Conservation (phyloP, 2,113 vertebrate genomes). For the Synchiropus splendidus region DNA sequence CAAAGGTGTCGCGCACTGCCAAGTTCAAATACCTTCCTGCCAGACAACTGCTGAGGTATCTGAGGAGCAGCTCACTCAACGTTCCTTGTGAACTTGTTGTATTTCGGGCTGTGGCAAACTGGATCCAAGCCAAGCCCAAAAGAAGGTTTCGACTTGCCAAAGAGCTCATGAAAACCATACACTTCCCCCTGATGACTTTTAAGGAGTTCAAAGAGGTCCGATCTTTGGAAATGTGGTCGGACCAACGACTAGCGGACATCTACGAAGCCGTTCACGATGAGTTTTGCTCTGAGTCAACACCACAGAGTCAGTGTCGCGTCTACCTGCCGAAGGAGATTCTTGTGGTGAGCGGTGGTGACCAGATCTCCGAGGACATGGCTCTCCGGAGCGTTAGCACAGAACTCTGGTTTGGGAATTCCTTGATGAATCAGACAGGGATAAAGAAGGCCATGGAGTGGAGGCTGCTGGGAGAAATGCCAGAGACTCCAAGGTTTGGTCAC, state of each 20-base stretch:
- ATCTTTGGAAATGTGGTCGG: slow-evolving; percentile 47
- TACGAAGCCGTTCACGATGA: slow-evolving; percentile 42
- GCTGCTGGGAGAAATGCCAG: slow-evolving; percentile 70
- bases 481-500: slow-evolving; percentile 70
- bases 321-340: slow-evolving; percentile 72
- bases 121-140: slow-evolving; percentile 70
- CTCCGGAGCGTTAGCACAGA: slow-evolving; percentile 62
- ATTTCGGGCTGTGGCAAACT: slow-evolving; percentile 71
- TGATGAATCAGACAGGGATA: slow-evolving; percentile 70
- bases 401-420: slow-evolving; percentile 81
- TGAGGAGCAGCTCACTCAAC: slow-evolving; percentile 69
- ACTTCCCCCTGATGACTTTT: slow-evolving; percentile 81
- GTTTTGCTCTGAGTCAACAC: slow-evolving; percentile 28
- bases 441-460: slow-evolving; percentile 80
- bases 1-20: slow-evolving; percentile 64
- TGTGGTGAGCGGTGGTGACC: slow-evolving; percentile 80
- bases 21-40: slow-evolving; percentile 75
- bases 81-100: slow-evolving; percentile 77
- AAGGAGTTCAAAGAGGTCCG: slow-evolving; percentile 74
- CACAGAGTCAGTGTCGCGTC: slow-evolving; percentile 56
- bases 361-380: slow-evolving; percentile 61
- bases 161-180: slow-evolving; percentile 68
- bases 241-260: slow-evolving; percentile 23
- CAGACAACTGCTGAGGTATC: slow-evolving; percentile 65
- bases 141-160: slow-evolving; percentile 54